A percentile compares a stretch with the other conserved stretches of the same genome.
Conservation (phyloP, 2,113 vertebrate species). For the Empidonax alnorum region DNA sequence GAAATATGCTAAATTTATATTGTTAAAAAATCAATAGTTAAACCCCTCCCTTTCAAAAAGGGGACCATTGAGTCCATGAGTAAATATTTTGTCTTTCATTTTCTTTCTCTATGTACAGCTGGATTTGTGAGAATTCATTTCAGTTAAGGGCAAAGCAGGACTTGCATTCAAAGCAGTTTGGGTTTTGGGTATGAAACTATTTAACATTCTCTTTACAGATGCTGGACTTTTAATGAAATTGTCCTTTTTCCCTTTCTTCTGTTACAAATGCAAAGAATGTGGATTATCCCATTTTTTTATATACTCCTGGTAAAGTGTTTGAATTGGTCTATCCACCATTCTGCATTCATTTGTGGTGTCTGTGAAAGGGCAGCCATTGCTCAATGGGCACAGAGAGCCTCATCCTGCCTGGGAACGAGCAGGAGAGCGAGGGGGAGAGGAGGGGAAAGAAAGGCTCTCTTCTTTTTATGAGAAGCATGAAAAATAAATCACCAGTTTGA, state of each 20-base stretch:
- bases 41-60: slow-evolving; percentile 54
- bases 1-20: slow-evolving; percentile 79
- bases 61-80: slow-evolving; percentile 6
- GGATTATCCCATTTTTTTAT: slow-evolving; percentile 41
- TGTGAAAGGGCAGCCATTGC: slow-evolving; percentile 63
- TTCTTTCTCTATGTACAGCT: slow-evolving; percentile 37
- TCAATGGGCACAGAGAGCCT: slow-evolving; percentile 46
- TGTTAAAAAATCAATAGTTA: slow-evolving; percentile 67
- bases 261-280: slow-evolving; percentile 44
- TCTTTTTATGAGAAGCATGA: slow-evolving; percentile 64
- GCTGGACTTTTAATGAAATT: slow-evolving; percentile 64
- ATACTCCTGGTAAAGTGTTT: slow-evolving; percentile 1
- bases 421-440: background rate
- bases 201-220: slow-evolving; percentile 72
- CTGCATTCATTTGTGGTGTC: slow-evolving; percentile 64
- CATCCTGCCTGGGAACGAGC: slow-evolving; percentile 12
- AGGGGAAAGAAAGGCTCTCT: background rate
- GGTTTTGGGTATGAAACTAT: slow-evolving; percentile 55
- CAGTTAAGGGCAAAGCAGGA: slow-evolving; percentile 67
- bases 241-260: slow-evolving; percentile 60
- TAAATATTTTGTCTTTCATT: slow-evolving; percentile 62
- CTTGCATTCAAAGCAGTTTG: slow-evolving; percentile 74
- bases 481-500: slow-evolving; percentile 70
- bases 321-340: slow-evolving; percentile 47
- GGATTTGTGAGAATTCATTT: slow-evolving; percentile 75